These are phyloP conservation scores for Phrynosoma blainvillii DNA, from an alignment of 2,113 vertebrate species.

Conservation along the genomic window DNA sequence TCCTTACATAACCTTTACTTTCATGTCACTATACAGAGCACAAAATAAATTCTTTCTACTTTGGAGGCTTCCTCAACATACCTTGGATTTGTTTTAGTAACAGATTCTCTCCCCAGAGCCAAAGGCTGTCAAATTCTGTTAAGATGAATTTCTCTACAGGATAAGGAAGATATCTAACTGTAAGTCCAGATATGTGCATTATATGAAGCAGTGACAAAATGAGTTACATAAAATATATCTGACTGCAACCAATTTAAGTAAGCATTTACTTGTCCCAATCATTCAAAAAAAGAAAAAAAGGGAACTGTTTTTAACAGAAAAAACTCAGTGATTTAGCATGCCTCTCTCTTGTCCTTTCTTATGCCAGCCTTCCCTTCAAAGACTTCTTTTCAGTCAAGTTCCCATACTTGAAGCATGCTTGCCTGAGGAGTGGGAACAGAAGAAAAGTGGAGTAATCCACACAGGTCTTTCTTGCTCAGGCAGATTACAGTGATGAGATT, in stretches of 20 bases:
- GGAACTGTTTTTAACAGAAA: background rate
- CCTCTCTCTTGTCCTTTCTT: background rate
- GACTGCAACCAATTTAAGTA: no score
- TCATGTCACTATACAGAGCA: background rate
- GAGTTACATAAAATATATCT: background rate
- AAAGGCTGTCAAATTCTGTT: background rate
- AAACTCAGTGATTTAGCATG: background rate
- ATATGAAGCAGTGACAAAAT: background rate
- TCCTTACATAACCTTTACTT: background rate
- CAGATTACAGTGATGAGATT: slow-evolving; percentile 35
- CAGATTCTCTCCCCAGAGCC: background rate
- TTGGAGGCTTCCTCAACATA: background rate
- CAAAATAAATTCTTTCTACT: background rate
- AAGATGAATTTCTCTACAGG: background rate
- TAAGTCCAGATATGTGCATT: background rate
- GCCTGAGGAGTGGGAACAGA: background rate
- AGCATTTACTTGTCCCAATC: background rate
- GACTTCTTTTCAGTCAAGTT: background rate
- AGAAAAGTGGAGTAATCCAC: background rate
- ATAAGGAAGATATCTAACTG: background rate
- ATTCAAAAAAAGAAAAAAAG: background rate
- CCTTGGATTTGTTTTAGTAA: background rate
- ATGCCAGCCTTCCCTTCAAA: no score
- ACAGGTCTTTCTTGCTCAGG: background rate
- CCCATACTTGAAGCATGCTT: background rate